phyloP scores from a whole-genome alignment of 2,888 invertebrate genomes.

The Aleiodes leptofemur region DNA sequence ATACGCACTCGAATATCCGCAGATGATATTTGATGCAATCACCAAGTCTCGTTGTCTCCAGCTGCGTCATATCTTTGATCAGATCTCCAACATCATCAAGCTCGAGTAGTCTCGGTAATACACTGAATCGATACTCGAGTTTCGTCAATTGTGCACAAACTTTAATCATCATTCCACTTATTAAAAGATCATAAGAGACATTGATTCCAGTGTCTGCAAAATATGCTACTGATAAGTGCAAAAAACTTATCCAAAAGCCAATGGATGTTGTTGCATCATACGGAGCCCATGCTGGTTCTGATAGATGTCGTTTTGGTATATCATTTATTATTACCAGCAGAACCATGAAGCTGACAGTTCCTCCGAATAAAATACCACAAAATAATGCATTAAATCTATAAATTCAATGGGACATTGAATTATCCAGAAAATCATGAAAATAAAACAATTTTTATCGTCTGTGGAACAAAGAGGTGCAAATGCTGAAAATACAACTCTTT shows the following conservation, averaged over 20 bases:
- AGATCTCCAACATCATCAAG: not conserved
- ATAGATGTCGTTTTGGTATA: not conserved
- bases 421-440: no score
- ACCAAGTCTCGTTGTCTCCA: not conserved
- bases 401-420: no score
- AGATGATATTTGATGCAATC: slow-evolving; percentile 20
- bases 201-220: not conserved
- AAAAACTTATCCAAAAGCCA: not conserved
- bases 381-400: no score
- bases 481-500: no score
- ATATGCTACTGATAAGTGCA: not conserved
- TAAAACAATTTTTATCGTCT: no score
- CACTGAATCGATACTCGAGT: not conserved
- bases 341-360: not conserved
- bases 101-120: no score
- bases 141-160: slow-evolving; percentile 5
- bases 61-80: not conserved
- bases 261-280: not conserved
- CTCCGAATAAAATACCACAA: not conserved
- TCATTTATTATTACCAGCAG: not conserved
- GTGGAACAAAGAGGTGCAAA: no score
- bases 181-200: not conserved
- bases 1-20: slow-evolving; percentile 35
- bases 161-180: not conserved
- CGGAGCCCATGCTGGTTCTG: not conserved